Base-by-base conservation (phyloP, 2,113 vertebrate species). In the Nymphicus hollandicus region DNA sequence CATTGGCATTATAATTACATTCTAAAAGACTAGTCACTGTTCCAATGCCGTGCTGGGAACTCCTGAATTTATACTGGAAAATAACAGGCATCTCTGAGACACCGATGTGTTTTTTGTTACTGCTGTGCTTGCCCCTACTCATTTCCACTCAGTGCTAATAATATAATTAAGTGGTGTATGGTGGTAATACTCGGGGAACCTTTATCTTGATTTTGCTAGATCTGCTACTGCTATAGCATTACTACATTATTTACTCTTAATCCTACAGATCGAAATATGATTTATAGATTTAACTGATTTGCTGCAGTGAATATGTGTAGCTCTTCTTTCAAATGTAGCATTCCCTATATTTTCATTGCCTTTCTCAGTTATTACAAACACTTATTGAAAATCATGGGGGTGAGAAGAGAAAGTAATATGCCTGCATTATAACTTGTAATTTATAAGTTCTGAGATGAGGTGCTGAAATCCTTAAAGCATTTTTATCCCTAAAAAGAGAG, bases 291-390 rank as follows among this genome's bases (percentile, higher is more conserved):
- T 88, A 29, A 58, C 83, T 91, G 69, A 44, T 72, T 44, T 68
- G 46, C 72, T 76, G 47, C 33, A 92, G 81, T 71, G 60, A 50
- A 7, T 61, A 28, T 49, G 18, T 78, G 83, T 71, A 55, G 25
- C 68, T 90, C 28, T 82, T 80, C 64, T 71, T 92, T 87, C 77
- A 74, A 71, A 86, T 31, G 47, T 33, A 84, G 77, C 10, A 0
- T 81, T 96, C 44, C 17, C 44, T 23, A 7, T 91, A 89, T 93
- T 92, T 68, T 81, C 72, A 35, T 52, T 72, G 89, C 79, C 83
- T 81, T 87, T 81, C 69, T 93, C 86, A 97, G 46, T 68, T 90
- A 91, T 50, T 89, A 39, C 64, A 93, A 91, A 81, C 56, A 71
- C 84, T 93, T 93, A 68, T 72, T 44, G 77, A 66, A 88, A 86